Percentiles rank a stretch among this genome's conserved stretches.
These are phyloP conservation scores for Anser brachyrhynchus DNA, from an alignment of 2,113 vertebrate species.

Conservation along the genomic window DNA sequence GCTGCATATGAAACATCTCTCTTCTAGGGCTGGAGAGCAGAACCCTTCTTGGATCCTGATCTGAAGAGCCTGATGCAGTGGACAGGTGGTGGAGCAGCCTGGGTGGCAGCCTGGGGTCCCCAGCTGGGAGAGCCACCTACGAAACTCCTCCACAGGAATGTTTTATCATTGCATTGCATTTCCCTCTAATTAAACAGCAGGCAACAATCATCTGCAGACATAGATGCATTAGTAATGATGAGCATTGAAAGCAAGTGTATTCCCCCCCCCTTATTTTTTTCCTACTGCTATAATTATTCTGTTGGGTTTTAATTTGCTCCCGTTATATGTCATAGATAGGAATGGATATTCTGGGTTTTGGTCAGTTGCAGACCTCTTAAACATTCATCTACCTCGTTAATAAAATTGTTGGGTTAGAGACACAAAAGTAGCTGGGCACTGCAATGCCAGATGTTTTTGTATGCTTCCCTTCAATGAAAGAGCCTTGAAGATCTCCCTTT, in stretches of 20 bases:
- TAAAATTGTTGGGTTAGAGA: background rate
- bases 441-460: background rate
- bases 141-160: background rate
- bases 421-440: background rate
- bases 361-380: background rate
- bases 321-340: background rate
- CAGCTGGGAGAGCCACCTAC: background rate
- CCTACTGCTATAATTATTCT: background rate
- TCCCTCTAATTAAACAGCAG: background rate
- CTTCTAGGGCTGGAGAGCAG: background rate
- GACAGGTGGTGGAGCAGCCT: background rate
- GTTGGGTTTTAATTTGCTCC: background rate
- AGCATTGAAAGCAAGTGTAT: background rate
- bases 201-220: background rate
- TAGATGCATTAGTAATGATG: background rate
- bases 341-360: background rate
- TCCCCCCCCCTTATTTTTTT: background rate
- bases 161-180: background rate
- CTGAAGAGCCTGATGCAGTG: background rate
- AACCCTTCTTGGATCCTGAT: background rate
- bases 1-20: background rate
- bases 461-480: accelerated
- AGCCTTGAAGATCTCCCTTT: background rate
- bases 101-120: background rate
- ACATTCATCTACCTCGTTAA: background rate